These are phyloP conservation scores for Lagopus muta DNA, from an alignment of 2,113 vertebrate species.

Conservation along the genomic window DNA sequence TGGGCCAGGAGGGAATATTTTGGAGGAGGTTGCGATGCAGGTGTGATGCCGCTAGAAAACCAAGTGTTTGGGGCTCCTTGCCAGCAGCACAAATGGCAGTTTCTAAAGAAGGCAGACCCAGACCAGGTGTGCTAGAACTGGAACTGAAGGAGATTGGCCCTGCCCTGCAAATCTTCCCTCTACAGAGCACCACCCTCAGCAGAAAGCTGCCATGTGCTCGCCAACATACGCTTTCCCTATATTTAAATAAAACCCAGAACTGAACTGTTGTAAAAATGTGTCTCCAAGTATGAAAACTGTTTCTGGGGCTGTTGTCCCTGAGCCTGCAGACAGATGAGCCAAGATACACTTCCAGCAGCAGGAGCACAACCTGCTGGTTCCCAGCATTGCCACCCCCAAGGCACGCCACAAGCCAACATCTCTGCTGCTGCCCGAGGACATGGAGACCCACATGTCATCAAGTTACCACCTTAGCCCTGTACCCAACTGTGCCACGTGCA, in stretches of 20 bases:
- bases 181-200: not conserved
- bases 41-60: not conserved
- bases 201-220: not conserved
- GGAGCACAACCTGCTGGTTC: not conserved
- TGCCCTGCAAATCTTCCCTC: not conserved
- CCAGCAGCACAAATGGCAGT: not conserved
- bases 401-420: rapidly evolving
- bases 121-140: not conserved
- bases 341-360: not conserved
- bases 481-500: not conserved
- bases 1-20: not conserved
- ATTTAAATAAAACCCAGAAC: not conserved
- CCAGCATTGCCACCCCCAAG: rapidly evolving
- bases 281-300: constrained; percentile 14
- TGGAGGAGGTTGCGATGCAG: not conserved
- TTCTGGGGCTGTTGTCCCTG: not conserved
- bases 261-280: not conserved
- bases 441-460: rapidly evolving
- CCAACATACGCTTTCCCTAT: rapidly evolving
- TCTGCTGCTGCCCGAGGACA: not conserved
- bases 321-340: not conserved
- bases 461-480: not conserved
- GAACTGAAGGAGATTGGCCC: not conserved
- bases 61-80: not conserved
- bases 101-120: not conserved